Conservation (phyloP, 2,113 vertebrate genomes). For the Alosa alosa region DNA sequence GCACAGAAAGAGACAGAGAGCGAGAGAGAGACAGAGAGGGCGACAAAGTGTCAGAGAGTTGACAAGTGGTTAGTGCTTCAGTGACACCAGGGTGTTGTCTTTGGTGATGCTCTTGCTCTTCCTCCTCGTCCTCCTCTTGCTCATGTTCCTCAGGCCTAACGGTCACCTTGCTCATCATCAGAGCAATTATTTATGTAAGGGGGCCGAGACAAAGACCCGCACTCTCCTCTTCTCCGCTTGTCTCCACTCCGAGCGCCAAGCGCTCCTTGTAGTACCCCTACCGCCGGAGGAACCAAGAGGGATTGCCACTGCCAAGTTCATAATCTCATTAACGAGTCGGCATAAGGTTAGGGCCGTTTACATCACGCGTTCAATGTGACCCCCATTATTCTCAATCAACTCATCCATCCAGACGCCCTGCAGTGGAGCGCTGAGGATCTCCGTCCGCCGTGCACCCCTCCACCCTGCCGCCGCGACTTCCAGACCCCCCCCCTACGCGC, state of each 20-base stretch:
- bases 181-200: slow-evolving; percentile 31
- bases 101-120: not conserved
- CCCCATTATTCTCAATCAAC: slow-evolving; percentile 71
- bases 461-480: slow-evolving; percentile 56
- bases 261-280: slow-evolving; percentile 43
- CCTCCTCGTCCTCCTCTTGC: not conserved
- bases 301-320: slow-evolving; percentile 56
- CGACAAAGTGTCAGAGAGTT: not conserved
- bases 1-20: not conserved
- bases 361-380: slow-evolving; percentile 75
- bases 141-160: not conserved
- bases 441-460: slow-evolving; percentile 46
- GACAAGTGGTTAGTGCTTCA: not conserved
- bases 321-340: slow-evolving; percentile 66
- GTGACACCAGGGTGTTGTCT: not conserved
- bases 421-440: slow-evolving; percentile 50
- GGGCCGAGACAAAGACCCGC: slow-evolving; percentile 34
- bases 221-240: not conserved
- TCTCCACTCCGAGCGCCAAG: not conserved
- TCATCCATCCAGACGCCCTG: slow-evolving; percentile 64
- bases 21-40: not conserved
- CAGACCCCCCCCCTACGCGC: slow-evolving; percentile 40
- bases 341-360: slow-evolving; percentile 65
- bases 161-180: slow-evolving; percentile 57
- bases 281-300: slow-evolving; percentile 53